Conservation (phyloP, 1,140 invertebrate species). For the Dendrolimus punctatus region DNA sequence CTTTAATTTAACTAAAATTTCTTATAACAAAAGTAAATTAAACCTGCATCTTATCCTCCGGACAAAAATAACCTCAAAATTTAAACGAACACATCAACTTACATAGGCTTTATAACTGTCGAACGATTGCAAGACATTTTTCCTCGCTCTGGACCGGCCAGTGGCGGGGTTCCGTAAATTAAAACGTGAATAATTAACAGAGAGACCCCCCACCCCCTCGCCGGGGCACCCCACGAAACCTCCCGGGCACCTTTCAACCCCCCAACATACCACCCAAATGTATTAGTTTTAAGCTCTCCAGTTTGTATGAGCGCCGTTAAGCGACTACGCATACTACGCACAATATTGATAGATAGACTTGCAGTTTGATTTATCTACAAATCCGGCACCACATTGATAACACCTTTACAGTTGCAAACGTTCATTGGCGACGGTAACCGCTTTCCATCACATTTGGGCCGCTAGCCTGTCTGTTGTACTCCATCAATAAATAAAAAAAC, state of each 20-base stretch:
- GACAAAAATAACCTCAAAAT: too few relatives aligned
- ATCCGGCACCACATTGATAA: too few relatives aligned
- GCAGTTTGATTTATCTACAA: too few relatives aligned
- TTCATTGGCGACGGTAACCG: too few relatives aligned
- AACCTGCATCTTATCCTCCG: too few relatives aligned
- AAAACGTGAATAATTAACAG: constrained; percentile 68
- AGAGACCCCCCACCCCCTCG: constrained; percentile 13
- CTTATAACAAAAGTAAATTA: too few relatives aligned
- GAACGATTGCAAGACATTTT: constrained; percentile 63
- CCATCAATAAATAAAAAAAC: too few relatives aligned
- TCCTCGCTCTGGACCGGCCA: constrained; percentile 37
- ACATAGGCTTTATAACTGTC: constrained; percentile 39
- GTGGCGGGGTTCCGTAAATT: constrained; percentile 57
- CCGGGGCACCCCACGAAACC: constrained; percentile 16
- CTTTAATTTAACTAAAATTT: too few relatives aligned
- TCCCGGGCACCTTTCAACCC: constrained; percentile 7
- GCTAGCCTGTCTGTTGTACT: too few relatives aligned
- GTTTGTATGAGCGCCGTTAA: constrained; percentile 51
- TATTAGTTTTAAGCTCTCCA: constrained; percentile 66
- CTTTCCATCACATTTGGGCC: too few relatives aligned
- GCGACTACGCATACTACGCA: constrained; percentile 17
- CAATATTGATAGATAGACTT: too few relatives aligned
- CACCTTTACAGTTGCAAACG: too few relatives aligned
- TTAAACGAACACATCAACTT: constrained; percentile 6
- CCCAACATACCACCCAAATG: constrained; percentile 44